phyloP scores from a whole-genome alignment of 2,113 vertebrate genomes.

The Oreotrochilus melanogaster region DNA sequence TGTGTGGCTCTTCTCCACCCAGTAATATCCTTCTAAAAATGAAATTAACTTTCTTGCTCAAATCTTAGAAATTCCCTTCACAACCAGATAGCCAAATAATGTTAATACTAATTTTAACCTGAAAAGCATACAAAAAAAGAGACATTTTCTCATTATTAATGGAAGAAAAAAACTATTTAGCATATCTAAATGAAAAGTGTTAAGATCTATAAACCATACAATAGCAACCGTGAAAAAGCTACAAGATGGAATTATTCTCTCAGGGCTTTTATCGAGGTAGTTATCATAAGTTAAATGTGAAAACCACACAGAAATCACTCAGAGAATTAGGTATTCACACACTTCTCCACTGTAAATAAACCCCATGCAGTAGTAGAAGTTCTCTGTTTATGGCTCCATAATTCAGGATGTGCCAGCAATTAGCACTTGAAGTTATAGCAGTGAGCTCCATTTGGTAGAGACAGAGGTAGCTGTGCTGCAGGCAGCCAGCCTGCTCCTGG shows the following conservation, averaged over 20 bases:
- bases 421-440: neutral
- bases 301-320: slow-evolving; percentile 71
- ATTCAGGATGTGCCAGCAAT: slow-evolving; percentile 58
- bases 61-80: slow-evolving; percentile 64
- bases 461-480: neutral
- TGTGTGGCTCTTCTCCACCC: neutral
- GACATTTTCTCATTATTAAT: slow-evolving; percentile 66
- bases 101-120: slow-evolving; percentile 73
- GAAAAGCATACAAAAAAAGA: slow-evolving; percentile 48
- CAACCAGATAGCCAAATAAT: slow-evolving; percentile 48
- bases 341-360: slow-evolving; percentile 53
- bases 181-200: slow-evolving; percentile 77
- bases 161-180: slow-evolving; percentile 70
- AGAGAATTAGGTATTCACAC: neutral
- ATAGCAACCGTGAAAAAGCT: slow-evolving; percentile 73
- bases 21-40: slow-evolving; percentile 35
- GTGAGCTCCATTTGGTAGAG: neutral
- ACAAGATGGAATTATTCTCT: slow-evolving; percentile 70
- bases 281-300: slow-evolving; percentile 66
- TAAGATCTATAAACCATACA: slow-evolving; percentile 66
- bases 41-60: slow-evolving; percentile 54
- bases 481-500: slow-evolving; percentile 3
- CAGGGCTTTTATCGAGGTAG: slow-evolving; percentile 66
- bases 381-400: slow-evolving; percentile 32
- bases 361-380: slow-evolving; percentile 10